These are phyloP conservation scores for Pogonomyrmex barbatus DNA, from an alignment of 1,140 invertebrate species.

Conservation along the genomic window DNA sequence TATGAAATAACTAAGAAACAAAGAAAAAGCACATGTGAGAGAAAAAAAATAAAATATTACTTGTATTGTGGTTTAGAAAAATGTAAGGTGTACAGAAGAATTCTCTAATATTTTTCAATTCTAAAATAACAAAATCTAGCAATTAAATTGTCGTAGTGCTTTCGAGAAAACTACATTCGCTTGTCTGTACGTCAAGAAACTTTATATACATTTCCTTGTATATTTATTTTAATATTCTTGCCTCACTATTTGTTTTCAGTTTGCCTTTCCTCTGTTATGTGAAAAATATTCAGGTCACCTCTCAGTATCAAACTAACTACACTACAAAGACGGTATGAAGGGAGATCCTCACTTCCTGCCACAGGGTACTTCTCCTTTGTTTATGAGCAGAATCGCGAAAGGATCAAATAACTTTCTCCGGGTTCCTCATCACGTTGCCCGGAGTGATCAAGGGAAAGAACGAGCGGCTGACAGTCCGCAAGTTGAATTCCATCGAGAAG, in stretches of 20 bases:
- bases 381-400: constrained; percentile 47
- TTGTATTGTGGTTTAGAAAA: background rate
- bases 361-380: constrained; percentile 33
- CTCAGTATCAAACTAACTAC: constrained; percentile 15
- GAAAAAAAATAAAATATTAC: background rate
- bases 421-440: constrained; percentile 47
- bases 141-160: background rate
- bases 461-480: constrained; percentile 18
- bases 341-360: constrained; percentile 8
- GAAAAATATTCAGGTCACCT: constrained; percentile 46
- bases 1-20: constrained; percentile 18
- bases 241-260: background rate
- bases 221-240: constrained; percentile 12
- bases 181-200: background rate
- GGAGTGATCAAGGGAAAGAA: constrained; percentile 50
- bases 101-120: background rate
- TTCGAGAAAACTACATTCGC: background rate
- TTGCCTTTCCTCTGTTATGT: background rate
- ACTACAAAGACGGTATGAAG: constrained; percentile 37
- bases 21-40: background rate
- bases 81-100: background rate
- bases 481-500: constrained; percentile 14
- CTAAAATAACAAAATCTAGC: background rate
- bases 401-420: constrained; percentile 64
- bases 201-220: background rate